Evolutionary conservation across 53 echinoderm and acorn worm species (phyloP).

Genomic region (Crossaster papposus): DNA sequence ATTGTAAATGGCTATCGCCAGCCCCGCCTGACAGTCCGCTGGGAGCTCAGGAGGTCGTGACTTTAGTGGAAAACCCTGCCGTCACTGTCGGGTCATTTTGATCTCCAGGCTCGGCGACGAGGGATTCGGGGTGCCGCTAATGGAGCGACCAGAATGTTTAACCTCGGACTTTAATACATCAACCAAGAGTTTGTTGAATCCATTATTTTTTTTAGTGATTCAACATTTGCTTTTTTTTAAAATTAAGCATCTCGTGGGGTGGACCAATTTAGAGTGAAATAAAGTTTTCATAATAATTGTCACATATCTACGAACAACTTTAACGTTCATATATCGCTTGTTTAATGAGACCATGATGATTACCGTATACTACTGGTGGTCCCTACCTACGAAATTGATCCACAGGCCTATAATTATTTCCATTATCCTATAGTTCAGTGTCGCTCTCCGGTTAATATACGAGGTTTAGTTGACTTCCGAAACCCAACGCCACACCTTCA

Average conservation of each 20-base stretch:
- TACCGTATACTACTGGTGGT: no score
- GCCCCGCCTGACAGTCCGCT: background rate
- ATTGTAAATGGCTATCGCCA: background rate
- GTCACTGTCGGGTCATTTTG: constrained; percentile 10
- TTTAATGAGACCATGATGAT: no score
- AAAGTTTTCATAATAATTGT: no score
- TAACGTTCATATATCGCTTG: no score
- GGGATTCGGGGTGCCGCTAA: background rate
- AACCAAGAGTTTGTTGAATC: background rate
- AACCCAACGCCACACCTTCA: constrained; percentile 26
- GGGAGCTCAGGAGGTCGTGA: background rate
- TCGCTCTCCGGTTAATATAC: background rate
- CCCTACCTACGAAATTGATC: no score
- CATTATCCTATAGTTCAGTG: no score
- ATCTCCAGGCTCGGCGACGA: background rate
- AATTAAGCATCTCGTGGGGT: background rate
- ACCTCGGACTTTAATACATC: background rate
- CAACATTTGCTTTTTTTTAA: background rate
- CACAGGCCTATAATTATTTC: no score
- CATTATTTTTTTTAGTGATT: background rate
- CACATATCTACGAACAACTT: no score
- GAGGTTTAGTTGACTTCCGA: background rate
- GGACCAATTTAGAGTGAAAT: no score
- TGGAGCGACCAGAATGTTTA: background rate
- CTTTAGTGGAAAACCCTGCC: background rate